Percentiles rank a stretch among this genome's conserved stretches.
Conservation (phyloP, 2,888 invertebrate genomes). For the Synanthedon vespiformis region DNA sequence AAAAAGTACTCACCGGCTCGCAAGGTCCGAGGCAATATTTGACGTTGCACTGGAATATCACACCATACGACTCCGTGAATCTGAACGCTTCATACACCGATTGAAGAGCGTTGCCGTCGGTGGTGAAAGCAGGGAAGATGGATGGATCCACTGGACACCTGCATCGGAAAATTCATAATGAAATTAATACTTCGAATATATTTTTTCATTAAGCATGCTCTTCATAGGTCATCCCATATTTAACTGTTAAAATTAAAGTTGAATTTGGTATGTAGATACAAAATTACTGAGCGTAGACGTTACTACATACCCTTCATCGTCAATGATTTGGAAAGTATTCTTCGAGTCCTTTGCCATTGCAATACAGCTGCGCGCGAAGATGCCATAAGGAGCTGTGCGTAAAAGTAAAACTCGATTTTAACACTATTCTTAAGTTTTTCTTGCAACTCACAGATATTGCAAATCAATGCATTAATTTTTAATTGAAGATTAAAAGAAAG, state of each 20-base stretch:
- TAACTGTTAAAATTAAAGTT: too few species aligned
- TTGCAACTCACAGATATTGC: neutral
- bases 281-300: too few species aligned
- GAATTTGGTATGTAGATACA: too few species aligned
- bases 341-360: conserved; percentile 97
- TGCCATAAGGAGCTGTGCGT: conserved; percentile 89
- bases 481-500: neutral
- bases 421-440: neutral
- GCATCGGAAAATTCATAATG: conserved; percentile 7
- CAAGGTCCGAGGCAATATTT: conserved; percentile 96
- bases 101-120: conserved; percentile 90
- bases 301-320: conserved; percentile 86
- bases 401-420: conserved; percentile 6
- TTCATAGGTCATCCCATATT: neutral
- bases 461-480: neutral
- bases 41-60: conserved; percentile 97
- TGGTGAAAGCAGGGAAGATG: conserved; percentile 93
- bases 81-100: conserved; percentile 95
- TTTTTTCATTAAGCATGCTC: neutral
- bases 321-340: conserved; percentile 95
- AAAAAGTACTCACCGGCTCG: conserved; percentile 78
- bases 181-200: neutral
- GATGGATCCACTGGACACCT: conserved; percentile 92
- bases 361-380: conserved; percentile 94
- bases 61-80: conserved; percentile 95